Conservation (phyloP, 2,113 vertebrate species). For the Acrocephalus arundinaceus region DNA sequence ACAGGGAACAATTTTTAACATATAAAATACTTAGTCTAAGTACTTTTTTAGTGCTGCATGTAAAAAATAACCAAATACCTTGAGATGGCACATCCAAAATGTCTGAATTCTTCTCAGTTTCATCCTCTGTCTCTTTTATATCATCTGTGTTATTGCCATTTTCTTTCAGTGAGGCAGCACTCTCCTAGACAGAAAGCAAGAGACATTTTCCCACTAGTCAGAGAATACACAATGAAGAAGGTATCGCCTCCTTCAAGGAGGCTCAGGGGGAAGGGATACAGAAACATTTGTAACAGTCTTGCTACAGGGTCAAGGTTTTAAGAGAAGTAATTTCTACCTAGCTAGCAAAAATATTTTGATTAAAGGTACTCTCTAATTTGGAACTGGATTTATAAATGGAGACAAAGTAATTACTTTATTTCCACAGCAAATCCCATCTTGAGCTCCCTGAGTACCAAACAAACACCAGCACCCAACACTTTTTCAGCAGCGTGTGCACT, state of each 20-base stretch:
- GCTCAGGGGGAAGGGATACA: not conserved
- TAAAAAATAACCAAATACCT: conserved; percentile 57
- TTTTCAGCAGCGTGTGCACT: not conserved
- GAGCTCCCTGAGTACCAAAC: not conserved
- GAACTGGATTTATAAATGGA: not conserved
- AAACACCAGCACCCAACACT: not conserved
- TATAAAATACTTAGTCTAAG: not conserved
- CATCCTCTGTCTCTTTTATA: not conserved
- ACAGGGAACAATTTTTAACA: not conserved
- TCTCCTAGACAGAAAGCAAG: conserved; percentile 15
- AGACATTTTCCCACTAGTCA: not conserved
- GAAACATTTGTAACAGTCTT: not conserved
- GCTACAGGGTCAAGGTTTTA: not conserved
- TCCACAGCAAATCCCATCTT: not conserved
- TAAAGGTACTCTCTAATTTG: not conserved
- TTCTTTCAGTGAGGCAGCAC: conserved; percentile 22
- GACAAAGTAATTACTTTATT: not conserved
- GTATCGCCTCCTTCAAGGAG: not conserved
- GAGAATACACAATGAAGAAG: not conserved
- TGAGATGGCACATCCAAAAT: not conserved
- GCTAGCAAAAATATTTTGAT: not conserved
- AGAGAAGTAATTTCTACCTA: not conserved
- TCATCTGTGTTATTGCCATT: not conserved
- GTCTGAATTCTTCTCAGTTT: conserved; percentile 19
- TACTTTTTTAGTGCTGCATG: not conserved